These are phyloP conservation scores for Metaphire vulgaris DNA, from an alignment of 1,140 invertebrate genomes.

Conservation along the genomic window DNA sequence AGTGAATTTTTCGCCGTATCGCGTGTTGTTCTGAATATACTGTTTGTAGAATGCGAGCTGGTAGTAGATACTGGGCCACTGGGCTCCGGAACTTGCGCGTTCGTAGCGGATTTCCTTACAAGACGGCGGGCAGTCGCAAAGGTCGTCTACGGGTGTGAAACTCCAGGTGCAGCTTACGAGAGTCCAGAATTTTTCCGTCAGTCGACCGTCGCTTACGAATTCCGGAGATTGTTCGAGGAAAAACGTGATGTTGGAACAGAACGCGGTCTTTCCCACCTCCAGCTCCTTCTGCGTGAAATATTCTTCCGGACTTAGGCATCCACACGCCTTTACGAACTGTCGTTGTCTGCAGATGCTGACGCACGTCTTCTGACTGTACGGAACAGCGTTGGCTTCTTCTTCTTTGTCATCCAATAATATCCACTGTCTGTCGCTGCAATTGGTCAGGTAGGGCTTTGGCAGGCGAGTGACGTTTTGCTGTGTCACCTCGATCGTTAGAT, in stretches of 20 bases:
- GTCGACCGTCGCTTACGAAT: neutral
- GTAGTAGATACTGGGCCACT: neutral
- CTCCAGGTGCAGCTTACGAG: neutral
- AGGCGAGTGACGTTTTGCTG: neutral
- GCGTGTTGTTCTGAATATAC: neutral
- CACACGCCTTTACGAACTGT: neutral
- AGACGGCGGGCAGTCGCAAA: neutral
- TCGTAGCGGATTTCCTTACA: neutral
- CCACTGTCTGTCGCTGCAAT: neutral
- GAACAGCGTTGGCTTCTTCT: neutral
- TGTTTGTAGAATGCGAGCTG: neutral
- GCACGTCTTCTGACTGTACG: neutral
- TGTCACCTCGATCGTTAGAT: neutral
- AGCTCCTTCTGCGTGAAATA: neutral
- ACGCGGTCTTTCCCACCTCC: neutral
- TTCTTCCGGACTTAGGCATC: neutral
- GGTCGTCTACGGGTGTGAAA: neutral
- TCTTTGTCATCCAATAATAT: neutral
- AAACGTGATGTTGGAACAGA: neutral
- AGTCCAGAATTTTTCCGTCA: neutral
- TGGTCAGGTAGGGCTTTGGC: neutral
- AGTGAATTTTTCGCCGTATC: neutral
- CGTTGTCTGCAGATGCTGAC: neutral
- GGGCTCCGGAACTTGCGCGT: neutral
- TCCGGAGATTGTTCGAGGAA: neutral